Evolutionary conservation across 2,888 invertebrate genomes (phyloP), one percentile per base, ranked within the genome.

Genomic region (Hyposoter dolosus): DNA sequence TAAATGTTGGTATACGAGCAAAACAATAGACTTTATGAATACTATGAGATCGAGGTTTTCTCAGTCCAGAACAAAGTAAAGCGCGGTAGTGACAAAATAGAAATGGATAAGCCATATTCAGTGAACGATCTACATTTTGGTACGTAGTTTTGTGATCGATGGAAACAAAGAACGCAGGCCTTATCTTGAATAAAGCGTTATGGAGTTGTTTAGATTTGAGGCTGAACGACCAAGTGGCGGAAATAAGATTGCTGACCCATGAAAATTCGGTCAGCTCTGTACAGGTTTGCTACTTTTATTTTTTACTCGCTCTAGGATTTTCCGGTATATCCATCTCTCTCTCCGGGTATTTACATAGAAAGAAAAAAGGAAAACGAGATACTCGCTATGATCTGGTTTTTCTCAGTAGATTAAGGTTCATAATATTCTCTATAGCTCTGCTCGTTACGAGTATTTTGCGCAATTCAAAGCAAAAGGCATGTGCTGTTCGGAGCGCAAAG

Each of bases 371-470:
- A 56, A 72, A 45, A 50, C 3, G 9, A 79, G 45, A 75, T 23
- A 60, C 23, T 60, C 15, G 56, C 56, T 60, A 15, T 60, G 56
- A 60, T 60, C 56, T 23, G 82, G 83, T 80, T 86, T 83, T 60
- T 56, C 60, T 28, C 35, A 19, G 63, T 50, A 47, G 28, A 82
- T 82, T 82, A 75, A 77, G 35, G 6, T 47, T 40, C 60, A 56
- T 74, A 45, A n/a, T 75, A 43, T 43, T 23, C 53, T 81, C 56
- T 43, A 65, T 74, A 43, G n/a, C 15, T 17, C 56, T 10, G 71
- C 35, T 63, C 69, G 65, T 50, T 53, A 76, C 45, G 35, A 40
- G 50, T 17, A 53, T 32, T 81, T 85, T 86, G 86, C 86, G 86
- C 81, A 83, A 86, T 81, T 77, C 83, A 45, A 63, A 72, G 68